Evolutionary conservation across 2,797 vertebrate species (phyloP).

Genomic region (Premnoplex brunnescens): DNA sequence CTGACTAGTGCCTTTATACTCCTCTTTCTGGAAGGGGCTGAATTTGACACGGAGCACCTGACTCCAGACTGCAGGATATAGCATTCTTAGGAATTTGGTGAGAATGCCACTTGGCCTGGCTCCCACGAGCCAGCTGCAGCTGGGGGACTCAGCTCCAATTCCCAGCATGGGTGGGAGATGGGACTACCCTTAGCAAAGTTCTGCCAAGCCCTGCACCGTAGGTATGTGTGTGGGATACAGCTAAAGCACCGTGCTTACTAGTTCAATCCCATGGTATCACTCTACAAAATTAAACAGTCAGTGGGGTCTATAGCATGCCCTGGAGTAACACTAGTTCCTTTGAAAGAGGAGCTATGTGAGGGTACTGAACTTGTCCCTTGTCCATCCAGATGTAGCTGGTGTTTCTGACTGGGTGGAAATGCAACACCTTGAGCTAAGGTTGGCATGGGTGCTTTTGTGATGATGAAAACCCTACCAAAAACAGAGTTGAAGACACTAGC

Average conservation of each 20-base stretch:
- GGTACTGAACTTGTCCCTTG: not conserved
- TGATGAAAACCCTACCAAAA: not conserved
- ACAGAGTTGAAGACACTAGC: not conserved
- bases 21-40: not conserved
- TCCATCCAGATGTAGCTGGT: not conserved
- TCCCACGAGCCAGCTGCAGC: not conserved
- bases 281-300: not conserved
- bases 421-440: not conserved
- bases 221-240: not conserved
- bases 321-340: not conserved
- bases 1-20: not conserved
- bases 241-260: fast-evolving
- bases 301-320: not conserved
- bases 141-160: not conserved
- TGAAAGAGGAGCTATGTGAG: not conserved
- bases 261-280: not conserved
- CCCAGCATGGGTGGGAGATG: not conserved
- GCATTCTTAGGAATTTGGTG: slow-evolving; percentile 12
- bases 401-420: not conserved
- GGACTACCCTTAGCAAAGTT: not conserved
- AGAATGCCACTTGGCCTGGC: slow-evolving; percentile 28
- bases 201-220: fast-evolving
- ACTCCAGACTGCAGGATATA: not conserved
- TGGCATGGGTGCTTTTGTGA: not conserved
- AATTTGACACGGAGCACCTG: not conserved